Evolutionary conservation across 2,888 invertebrate species (phyloP).

Genomic region (Leptogaster cylindrica): DNA sequence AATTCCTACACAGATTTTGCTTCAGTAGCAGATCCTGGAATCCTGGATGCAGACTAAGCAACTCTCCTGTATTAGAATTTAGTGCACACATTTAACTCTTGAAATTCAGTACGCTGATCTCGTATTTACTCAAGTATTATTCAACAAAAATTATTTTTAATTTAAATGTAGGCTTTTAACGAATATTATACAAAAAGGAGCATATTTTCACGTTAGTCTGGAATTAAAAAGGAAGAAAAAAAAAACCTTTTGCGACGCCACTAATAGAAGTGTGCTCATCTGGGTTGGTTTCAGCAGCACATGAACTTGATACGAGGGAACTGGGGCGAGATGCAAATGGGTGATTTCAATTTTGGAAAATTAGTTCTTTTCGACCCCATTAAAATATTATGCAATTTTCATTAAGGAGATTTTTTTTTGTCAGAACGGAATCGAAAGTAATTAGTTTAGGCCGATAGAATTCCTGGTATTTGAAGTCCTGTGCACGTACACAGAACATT

Average conservation of each 20-base stretch:
- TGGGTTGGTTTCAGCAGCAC: neutral
- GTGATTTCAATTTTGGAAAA: neutral
- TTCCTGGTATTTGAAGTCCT: no score
- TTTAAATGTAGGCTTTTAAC: constrained; percentile 6
- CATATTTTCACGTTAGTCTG: no score
- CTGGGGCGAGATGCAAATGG: neutral
- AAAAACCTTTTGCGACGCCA: neutral
- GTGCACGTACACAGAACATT: no score
- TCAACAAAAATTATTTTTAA: neutral
- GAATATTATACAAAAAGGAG: neutral
- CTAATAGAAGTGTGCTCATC: neutral
- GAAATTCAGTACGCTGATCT: neutral
- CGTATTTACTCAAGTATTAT: neutral
- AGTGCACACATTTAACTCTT: neutral
- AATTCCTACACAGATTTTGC: neutral
- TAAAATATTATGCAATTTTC: neutral
- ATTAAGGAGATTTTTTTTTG: neutral
- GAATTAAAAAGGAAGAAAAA: no score
- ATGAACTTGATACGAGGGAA: neutral
- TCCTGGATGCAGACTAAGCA: neutral
- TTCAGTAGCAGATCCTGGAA: neutral
- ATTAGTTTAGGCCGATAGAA: no score
- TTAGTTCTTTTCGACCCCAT: neutral
- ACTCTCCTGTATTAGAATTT: neutral
- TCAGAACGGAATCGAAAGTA: neutral